Conservation (phyloP, 2,888 invertebrate genomes). For the Dimorphilus gyrociliatus region DNA sequence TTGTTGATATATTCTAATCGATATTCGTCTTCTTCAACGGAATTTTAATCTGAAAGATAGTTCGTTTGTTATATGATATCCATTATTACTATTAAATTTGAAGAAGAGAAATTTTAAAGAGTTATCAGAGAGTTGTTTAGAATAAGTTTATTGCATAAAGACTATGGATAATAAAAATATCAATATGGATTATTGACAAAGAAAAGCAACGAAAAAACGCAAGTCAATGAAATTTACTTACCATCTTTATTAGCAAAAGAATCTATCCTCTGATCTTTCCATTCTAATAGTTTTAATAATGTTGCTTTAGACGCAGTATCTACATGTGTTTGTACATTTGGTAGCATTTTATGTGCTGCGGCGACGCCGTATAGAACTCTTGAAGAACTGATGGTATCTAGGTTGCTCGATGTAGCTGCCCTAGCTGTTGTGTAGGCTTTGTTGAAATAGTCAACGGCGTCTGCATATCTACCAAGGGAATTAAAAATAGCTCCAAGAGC, state of each 20-base stretch:
- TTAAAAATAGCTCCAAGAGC: constrained; percentile 33
- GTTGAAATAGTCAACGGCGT: constrained; percentile 34
- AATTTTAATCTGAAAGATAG: too few species aligned
- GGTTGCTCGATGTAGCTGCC: constrained; percentile 22
- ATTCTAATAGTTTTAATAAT: constrained; percentile 23
- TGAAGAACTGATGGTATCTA: constrained; percentile 25
- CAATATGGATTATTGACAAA: too few species aligned
- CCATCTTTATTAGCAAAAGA: constrained; percentile 20
- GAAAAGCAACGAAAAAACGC: too few species aligned
- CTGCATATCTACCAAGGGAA: constrained; percentile 30
- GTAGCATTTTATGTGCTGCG: constrained; percentile 29
- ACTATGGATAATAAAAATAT: too few species aligned
- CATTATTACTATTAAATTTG: too few species aligned
- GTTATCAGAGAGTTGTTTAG: too few species aligned
- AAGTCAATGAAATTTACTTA: too few species aligned
- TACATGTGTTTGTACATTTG: constrained; percentile 16
- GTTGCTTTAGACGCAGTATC: constrained; percentile 15
- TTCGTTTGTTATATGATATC: too few species aligned
- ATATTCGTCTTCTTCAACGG: too few species aligned
- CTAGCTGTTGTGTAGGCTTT: constrained; percentile 34
- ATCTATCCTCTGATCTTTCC: constrained; percentile 26
- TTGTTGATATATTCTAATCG: too few species aligned
- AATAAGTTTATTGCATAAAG: too few species aligned
- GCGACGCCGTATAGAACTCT: constrained; percentile 32
- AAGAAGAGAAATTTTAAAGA: too few species aligned